phyloP scores from a whole-genome alignment of 2,113 vertebrate species.

The Uropsilus gracilis region DNA sequence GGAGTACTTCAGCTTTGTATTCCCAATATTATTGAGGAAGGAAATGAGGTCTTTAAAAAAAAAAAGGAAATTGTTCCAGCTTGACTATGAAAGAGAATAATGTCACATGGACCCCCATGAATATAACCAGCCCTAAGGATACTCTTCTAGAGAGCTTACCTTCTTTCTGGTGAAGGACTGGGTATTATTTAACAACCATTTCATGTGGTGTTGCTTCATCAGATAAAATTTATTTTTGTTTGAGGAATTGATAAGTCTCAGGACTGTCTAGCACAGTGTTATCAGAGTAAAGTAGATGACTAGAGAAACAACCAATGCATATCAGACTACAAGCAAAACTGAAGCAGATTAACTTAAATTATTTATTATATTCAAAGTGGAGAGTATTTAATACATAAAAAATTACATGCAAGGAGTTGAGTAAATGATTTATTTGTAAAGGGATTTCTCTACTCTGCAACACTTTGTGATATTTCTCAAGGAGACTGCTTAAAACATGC shows the following conservation, averaged over 20 bases:
- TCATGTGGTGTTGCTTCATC: not conserved
- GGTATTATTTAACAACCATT: not conserved
- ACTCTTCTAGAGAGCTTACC: not conserved
- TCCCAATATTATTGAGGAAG: not conserved
- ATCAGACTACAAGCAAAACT: not conserved
- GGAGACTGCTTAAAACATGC: not conserved
- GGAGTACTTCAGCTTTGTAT: not conserved
- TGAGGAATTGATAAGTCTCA: not conserved
- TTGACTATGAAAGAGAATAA: not conserved
- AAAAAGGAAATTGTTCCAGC: not conserved
- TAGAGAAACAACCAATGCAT: not conserved
- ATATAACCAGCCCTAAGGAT: not conserved
- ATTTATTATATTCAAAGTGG: not conserved
- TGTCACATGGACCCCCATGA: not conserved
- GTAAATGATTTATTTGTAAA: not conserved
- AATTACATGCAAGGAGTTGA: not conserved
- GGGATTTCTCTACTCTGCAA: not conserved
- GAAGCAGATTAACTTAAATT: not conserved
- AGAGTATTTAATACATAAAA: not conserved
- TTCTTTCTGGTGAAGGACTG: not conserved
- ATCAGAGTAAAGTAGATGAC: not conserved
- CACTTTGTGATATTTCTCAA: not conserved
- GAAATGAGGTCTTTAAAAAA: not conserved
- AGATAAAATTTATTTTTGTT: not conserved
- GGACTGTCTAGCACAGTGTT: not conserved